Conservation (phyloP, 1,140 invertebrate species). For the Phymastichus coffea region DNA sequence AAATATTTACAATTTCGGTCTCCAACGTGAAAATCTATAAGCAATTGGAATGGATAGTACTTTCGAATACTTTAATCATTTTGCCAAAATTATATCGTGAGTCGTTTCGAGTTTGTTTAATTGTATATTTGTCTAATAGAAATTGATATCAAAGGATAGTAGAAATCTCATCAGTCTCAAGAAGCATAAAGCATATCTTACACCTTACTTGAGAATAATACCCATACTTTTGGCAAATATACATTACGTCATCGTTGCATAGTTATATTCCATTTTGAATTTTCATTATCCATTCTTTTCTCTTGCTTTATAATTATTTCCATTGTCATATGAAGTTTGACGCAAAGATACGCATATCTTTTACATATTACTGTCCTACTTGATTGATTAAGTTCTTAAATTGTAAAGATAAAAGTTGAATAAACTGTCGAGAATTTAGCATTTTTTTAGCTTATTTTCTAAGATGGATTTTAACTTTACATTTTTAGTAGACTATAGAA, state of each 20-base stretch:
- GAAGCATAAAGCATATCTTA: slow-evolving; percentile 38
- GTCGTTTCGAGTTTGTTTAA: no score
- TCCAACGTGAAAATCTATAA: no score
- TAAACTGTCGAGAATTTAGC: no score
- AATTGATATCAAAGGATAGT: slow-evolving; percentile 32
- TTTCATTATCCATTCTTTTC: slow-evolving; percentile 6
- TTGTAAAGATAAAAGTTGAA: no score
- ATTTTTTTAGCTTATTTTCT: no score
- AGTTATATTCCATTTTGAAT: slow-evolving; percentile 18
- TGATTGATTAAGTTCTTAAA: no score
- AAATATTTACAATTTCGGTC: no score
- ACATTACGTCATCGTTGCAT: slow-evolving; percentile 39
- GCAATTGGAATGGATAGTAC: no score
- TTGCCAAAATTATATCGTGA: no score
- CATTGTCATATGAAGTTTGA: neutral
- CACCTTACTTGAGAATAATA: slow-evolving; percentile 27
- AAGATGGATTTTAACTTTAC: no score
- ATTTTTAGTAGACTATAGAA: no score
- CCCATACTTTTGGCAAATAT: slow-evolving; percentile 49
- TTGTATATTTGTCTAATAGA: slow-evolving; percentile 13
- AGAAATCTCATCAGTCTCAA: slow-evolving; percentile 52
- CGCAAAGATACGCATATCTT: neutral
- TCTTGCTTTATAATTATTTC: slow-evolving; percentile 5
- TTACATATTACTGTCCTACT: neutral
- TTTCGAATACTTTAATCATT: no score